phyloP scores from a whole-genome alignment of 2,113 vertebrate genomes.

The Scortum barcoo region DNA sequence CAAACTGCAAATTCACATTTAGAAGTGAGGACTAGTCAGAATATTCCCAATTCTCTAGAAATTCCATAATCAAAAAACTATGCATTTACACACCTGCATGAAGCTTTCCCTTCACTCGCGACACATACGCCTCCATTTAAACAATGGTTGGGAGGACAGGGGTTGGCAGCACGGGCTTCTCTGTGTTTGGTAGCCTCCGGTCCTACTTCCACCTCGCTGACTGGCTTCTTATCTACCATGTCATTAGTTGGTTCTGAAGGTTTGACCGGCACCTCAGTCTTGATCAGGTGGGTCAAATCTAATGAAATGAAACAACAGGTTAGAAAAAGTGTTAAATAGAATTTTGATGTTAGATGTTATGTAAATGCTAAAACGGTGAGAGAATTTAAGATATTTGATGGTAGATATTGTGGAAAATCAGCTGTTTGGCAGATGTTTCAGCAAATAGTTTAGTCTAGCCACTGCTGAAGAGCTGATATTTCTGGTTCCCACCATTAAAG shows the following conservation, averaged over 20 bases:
- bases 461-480: background rate
- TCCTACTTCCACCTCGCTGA: conserved; percentile 56
- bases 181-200: conserved; percentile 67
- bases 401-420: background rate
- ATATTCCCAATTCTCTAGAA: background rate
- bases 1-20: background rate
- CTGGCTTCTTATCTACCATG: conserved; percentile 61
- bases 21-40: background rate
- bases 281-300: conserved; percentile 89
- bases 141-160: conserved; percentile 88
- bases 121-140: conserved; percentile 89
- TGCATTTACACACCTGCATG: conserved; percentile 86
- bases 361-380: background rate
- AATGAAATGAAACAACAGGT: background rate
- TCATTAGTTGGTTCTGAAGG: background rate
- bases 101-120: conserved; percentile 81
- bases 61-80: background rate
- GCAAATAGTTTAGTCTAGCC: background rate
- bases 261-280: conserved; percentile 85
- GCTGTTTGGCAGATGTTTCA: background rate
- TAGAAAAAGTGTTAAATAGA: background rate
- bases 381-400: background rate
- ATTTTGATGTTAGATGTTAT: background rate
- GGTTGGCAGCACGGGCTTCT: conserved; percentile 69
- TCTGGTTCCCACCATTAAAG: conserved; percentile 86